Evolutionary conservation across 2,888 invertebrate genomes (phyloP), one percentile per base, ranked within the genome.

Genomic region (Copidosoma aretas): DNA sequence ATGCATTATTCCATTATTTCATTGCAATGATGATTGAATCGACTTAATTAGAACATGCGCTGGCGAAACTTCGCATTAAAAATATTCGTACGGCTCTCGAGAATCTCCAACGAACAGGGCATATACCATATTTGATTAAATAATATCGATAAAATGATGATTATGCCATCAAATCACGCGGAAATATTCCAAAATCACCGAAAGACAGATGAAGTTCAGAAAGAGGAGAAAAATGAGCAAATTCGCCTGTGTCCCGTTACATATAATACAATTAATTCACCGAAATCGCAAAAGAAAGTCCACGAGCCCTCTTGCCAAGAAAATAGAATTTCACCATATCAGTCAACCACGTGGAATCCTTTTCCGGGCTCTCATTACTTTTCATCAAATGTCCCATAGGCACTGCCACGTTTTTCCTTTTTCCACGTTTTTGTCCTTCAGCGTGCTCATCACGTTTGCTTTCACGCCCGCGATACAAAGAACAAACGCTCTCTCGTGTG

Each of bases 261-360:
- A 53, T 62, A 61, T 61, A 65, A 65, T 52, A 60, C 61, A 64
- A 58, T 69, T 64, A 61, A 69, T 61, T 69, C 60, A 39, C 61
- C 51, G 46, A 62, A 66, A 64, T 64, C 60, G 60, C 60, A 60
- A 66, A 66, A 62, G 32, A 39, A 12, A 21, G 5, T 12, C 24
- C 14, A n/a, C 25, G 60, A 2, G 46, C 56, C 19, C 21, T n/a
- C 22, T 21, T 49, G 17, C 39, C 57, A 24, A 51, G 62, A 59
- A 65, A 65, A 64, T 61, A 14, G 54, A 63, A 54, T 69, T 65
- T 69, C 58, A 65, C 63, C 41, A 51, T 57, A 70, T 67, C 43
- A 70, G 60, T 49, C 54, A 12, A 57, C 49, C 54, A 12, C 43
- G 60, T 54, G 60, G 60, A 70, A 70, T 66, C 54, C 60, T 59